These are phyloP conservation scores for Pristionchus pacificus DNA, from an alignment of 1,140 invertebrate species.

Conservation along the genomic window DNA sequence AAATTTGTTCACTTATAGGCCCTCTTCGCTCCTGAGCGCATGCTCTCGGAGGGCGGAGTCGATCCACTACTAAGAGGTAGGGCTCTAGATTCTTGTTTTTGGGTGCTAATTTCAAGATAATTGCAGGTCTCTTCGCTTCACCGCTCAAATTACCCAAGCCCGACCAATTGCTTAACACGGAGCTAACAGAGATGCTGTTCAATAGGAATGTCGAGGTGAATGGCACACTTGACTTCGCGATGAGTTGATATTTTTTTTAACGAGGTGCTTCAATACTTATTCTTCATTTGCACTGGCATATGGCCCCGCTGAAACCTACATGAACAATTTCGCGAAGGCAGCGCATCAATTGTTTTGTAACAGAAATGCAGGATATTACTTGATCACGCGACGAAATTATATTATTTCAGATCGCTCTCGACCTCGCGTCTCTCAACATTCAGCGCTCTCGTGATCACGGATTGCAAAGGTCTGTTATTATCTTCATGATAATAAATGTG, in stretches of 20 bases:
- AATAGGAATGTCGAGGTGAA: conserved; percentile 61
- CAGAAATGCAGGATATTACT: no score
- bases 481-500: not conserved
- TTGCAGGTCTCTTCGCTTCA: conserved; percentile 79
- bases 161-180: conserved; percentile 81
- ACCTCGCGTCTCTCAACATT: conserved; percentile 92
- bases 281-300: no score
- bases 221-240: no score
- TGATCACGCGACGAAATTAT: conserved; percentile 7
- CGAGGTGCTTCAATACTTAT: conserved; percentile 3
- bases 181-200: conserved; percentile 91
- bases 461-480: conserved; percentile 65
- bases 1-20: no score
- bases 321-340: no score
- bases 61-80: conserved; percentile 88
- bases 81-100: no score
- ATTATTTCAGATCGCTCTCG: conserved; percentile 68
- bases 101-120: no score
- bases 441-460: conserved; percentile 90
- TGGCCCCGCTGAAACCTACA: no score
- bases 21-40: conserved; percentile 89
- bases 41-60: conserved; percentile 90
- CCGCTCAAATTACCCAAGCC: conserved; percentile 73
- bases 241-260: no score
- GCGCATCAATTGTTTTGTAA: no score